Percentiles rank a stretch among this genome's conserved stretches.
phyloP scores from a whole-genome alignment of 2,113 vertebrate species.

The Passer montanus region DNA sequence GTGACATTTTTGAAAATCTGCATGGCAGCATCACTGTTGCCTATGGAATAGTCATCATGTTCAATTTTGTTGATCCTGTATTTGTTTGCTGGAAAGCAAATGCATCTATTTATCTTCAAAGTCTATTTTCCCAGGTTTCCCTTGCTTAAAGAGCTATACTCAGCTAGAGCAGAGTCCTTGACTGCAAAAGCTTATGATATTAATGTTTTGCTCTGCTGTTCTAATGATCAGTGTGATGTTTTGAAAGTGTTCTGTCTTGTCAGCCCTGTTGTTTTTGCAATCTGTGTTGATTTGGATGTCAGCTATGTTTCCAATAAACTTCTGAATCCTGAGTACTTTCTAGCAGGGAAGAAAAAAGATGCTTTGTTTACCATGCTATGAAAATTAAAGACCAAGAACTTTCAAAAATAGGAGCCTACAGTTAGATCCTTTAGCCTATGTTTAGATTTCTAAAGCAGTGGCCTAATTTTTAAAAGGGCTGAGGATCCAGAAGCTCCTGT shows the following conservation, averaged over 20 bases:
- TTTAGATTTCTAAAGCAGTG: constrained; percentile 13
- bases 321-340: constrained; percentile 55
- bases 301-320: constrained; percentile 63
- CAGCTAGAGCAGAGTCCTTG: constrained; percentile 33
- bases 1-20: constrained; percentile 63
- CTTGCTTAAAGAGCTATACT: constrained; percentile 19
- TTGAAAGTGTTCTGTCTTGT: constrained; percentile 65
- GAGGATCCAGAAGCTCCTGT: background rate
- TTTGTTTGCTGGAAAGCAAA: constrained; percentile 66
- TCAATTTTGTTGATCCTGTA: constrained; percentile 61
- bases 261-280: constrained; percentile 63
- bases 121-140: constrained; percentile 2
- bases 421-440: background rate
- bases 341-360: constrained; percentile 35
- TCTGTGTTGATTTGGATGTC: constrained; percentile 66
- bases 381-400: constrained; percentile 40
- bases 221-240: constrained; percentile 66
- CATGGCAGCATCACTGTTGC: constrained; percentile 56
- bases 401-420: constrained; percentile 25
- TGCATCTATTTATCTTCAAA: constrained; percentile 67
- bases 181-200: constrained; percentile 51
- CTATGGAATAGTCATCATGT: constrained; percentile 63
- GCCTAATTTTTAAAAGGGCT: background rate
- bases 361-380: constrained; percentile 42
- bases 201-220: constrained; percentile 62